phyloP scores from a whole-genome alignment of 2,113 vertebrate species.

The Spermophilus dauricus region DNA sequence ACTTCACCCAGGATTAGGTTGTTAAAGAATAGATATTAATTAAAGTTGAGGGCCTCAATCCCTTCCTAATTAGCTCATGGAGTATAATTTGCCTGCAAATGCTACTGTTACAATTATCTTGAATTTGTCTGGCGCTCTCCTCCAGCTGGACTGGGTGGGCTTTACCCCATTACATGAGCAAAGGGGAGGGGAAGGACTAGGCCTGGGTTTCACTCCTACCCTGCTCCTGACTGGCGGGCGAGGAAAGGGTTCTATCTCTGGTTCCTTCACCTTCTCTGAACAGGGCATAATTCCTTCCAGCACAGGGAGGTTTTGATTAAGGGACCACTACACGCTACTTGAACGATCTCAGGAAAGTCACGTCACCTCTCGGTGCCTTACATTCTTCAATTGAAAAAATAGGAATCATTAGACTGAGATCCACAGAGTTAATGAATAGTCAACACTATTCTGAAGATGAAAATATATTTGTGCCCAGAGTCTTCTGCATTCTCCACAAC shows the following conservation, averaged over 20 bases:
- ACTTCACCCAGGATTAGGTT: constrained; percentile 89
- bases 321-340: too few species aligned
- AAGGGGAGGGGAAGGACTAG: background rate
- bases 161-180: background rate
- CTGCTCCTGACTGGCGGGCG: background rate
- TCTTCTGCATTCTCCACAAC: background rate
- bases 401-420: too few species aligned
- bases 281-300: too few species aligned
- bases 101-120: constrained; percentile 81
- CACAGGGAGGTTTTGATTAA: too few species aligned
- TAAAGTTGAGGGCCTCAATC: constrained; percentile 86
- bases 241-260: background rate
- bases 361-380: too few species aligned
- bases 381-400: too few species aligned
- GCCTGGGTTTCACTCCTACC: background rate
- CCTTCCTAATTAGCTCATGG: constrained; percentile 88
- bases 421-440: background rate
- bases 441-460: background rate
- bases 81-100: constrained; percentile 88
- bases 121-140: constrained; percentile 61
- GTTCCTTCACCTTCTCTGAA: constrained; percentile 21
- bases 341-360: too few species aligned
- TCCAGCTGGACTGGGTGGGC: constrained; percentile 30
- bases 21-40: constrained; percentile 90
- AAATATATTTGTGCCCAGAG: background rate